Evolutionary conservation across 2,797 vertebrate genomes (phyloP), one percentile per base, ranked within the genome.

Genomic region (Australoheros facetus): DNA sequence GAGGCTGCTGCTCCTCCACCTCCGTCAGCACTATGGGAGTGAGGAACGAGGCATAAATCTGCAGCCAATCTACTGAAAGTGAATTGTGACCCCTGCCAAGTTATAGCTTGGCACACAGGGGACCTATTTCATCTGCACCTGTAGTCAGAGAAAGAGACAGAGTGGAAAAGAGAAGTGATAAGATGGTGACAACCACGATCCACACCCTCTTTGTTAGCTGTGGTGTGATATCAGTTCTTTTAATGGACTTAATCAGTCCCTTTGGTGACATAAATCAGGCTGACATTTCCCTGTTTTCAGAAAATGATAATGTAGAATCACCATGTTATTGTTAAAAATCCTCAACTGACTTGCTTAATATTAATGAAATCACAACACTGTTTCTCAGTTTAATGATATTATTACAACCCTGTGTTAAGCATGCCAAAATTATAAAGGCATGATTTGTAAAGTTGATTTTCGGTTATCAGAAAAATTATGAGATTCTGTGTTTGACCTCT

Each of bases 81-180:
- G 90, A 93, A 92, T 88, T 89, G 89, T 88, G 83, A 88, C 88
- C 86, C 77, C 82, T 92, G 88, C 89, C 91, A 91, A 91, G 88
- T 91, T 83, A 84, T 71, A 80, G 77, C 48, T 55, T 71, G 88
- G 79, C 80, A 81, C 77, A 21, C 56, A 2, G 78, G 56, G 72
- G 76, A 84, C 30, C 60, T 89, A 71, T 87, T 86, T 89, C 71
- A 83, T 87, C 71, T 56, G 26, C 17, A 58, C 53, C 58, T 9
- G 55, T 6, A 32, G 73, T 37, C 42, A 75, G 55, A 79, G 73
- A 73, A 79, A 42, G 21, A 72, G 56, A 71, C 4, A 7, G 19
- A 80, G 77, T 13, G 13, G 64, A 56, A 56, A 23, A 66, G 23
- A 48, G 14, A 39, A 11, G 75, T n/a, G 37, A 71, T 37, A 32